Percentiles rank a stretch among this genome's conserved stretches.
These are phyloP conservation scores for Eufriesea mexicana DNA, from an alignment of 1,140 invertebrate genomes.

Conservation along the genomic window DNA sequence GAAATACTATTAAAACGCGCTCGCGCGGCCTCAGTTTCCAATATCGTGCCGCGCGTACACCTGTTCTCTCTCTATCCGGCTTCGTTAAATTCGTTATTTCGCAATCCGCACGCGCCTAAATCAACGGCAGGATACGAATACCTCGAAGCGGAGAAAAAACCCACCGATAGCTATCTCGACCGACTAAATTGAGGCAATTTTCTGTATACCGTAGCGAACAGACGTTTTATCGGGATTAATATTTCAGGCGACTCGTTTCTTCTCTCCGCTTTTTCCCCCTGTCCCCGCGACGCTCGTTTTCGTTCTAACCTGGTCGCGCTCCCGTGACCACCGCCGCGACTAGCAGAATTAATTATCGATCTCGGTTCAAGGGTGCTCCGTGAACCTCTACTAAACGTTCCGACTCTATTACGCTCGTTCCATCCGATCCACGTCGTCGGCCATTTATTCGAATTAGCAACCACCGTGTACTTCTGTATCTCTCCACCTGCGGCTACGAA, in stretches of 20 bases:
- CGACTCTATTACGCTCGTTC: neutral
- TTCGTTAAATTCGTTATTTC: slow-evolving; percentile 70
- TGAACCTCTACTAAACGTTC: neutral
- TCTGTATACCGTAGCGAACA: slow-evolving; percentile 21
- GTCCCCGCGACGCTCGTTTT: neutral
- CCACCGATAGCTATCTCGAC: slow-evolving; percentile 42
- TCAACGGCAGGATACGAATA: slow-evolving; percentile 53
- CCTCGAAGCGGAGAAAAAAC: slow-evolving; percentile 33
- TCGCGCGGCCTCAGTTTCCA: slow-evolving; percentile 48
- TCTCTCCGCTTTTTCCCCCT: neutral
- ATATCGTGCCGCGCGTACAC: slow-evolving; percentile 53
- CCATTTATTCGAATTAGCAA: too few relatives aligned
- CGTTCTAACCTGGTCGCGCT: neutral
- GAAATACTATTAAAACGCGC: slow-evolving; percentile 49
- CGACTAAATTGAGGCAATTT: slow-evolving; percentile 53
- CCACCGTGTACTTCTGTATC: too few relatives aligned
- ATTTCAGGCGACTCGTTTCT: slow-evolving; percentile 12
- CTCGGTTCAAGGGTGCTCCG: neutral
- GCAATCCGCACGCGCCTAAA: slow-evolving; percentile 67
- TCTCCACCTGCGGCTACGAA: too few relatives aligned
- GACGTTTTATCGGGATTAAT: slow-evolving; percentile 35
- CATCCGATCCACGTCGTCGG: neutral
- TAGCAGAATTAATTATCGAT: neutral
- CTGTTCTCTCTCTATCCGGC: slow-evolving; percentile 58
- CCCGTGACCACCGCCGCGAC: neutral